phyloP scores from a whole-genome alignment of 2,888 invertebrate species.

The Cosmia pyralina region DNA sequence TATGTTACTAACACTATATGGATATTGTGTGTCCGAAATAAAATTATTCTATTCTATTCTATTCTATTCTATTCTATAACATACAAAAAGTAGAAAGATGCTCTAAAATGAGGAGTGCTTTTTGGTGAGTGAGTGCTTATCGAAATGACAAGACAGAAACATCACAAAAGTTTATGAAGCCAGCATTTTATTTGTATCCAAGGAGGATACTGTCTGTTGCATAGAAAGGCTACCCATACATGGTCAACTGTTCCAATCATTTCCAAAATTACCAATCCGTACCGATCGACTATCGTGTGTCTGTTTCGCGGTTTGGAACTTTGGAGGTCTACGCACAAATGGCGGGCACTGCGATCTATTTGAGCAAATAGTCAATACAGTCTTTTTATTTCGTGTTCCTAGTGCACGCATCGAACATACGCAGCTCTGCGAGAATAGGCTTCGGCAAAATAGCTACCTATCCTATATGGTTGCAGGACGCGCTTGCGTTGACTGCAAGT shows the following conservation, averaged over 20 bases:
- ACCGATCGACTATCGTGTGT: too few species aligned
- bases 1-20: too few species aligned
- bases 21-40: too few species aligned
- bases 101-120: too few species aligned
- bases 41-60: too few species aligned
- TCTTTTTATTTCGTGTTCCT: neutral
- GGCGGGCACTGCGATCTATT: neutral
- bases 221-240: neutral
- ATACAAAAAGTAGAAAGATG: too few species aligned
- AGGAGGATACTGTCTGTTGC: conserved; percentile 9
- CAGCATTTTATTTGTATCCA: conserved; percentile 22
- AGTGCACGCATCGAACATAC: neutral
- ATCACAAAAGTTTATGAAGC: conserved; percentile 14
- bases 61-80: too few species aligned
- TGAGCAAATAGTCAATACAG: neutral
- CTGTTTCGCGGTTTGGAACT: too few species aligned
- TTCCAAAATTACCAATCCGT: neutral
- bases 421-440: neutral
- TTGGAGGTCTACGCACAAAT: neutral
- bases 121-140: too few species aligned
- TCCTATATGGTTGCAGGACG: neutral
- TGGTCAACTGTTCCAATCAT: neutral
- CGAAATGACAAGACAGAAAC: conserved; percentile 21
- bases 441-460: neutral
- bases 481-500: neutral